phyloP scores from a whole-genome alignment of 2,113 vertebrate species.

The Alces alces region DNA sequence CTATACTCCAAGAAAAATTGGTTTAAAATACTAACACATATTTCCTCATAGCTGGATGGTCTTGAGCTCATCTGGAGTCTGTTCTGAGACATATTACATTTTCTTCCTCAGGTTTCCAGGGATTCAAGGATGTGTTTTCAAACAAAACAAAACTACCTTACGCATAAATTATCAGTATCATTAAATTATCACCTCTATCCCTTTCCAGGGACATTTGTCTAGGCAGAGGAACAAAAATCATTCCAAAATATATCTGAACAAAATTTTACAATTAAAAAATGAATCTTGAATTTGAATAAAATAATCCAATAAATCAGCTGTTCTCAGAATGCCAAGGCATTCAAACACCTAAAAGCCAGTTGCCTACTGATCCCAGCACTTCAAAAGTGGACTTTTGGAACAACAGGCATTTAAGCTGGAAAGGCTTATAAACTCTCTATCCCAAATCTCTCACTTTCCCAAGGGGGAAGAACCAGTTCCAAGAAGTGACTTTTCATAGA shows the following conservation, averaged over 20 bases:
- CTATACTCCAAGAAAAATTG: background rate
- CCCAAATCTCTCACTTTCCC: background rate
- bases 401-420: background rate
- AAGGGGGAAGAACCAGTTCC: background rate
- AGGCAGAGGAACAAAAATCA: background rate
- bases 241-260: background rate
- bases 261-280: background rate
- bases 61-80: background rate
- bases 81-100: background rate
- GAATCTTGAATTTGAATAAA: background rate
- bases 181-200: background rate
- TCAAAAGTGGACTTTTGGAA: background rate
- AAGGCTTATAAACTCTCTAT: background rate
- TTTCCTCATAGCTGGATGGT: background rate
- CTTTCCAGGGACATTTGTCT: background rate
- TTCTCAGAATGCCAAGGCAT: background rate
- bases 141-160: background rate
- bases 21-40: background rate
- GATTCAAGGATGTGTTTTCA: background rate
- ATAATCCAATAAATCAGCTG: background rate
- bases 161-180: background rate
- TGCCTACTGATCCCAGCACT: background rate
- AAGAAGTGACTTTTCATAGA: background rate
- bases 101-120: constrained; percentile 6
- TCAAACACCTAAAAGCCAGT: background rate